Conservation (phyloP, 2,113 vertebrate genomes). For the Gopherus flavomarginatus region DNA sequence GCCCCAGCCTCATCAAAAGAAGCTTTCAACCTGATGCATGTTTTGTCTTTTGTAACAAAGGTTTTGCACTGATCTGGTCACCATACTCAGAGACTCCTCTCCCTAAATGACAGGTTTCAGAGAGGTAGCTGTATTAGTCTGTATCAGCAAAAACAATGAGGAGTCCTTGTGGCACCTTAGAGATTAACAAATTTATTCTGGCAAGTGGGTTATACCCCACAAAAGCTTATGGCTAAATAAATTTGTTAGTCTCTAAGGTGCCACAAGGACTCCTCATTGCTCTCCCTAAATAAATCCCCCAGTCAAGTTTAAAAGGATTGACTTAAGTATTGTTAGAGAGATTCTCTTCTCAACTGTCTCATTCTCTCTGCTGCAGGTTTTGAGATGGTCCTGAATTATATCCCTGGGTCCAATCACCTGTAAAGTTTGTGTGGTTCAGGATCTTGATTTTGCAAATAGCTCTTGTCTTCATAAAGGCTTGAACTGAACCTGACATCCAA, state of each 20-base stretch:
- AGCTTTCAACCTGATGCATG: background rate
- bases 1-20: background rate
- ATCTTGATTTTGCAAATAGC: background rate
- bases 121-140: no score
- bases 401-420: background rate
- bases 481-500: fast-evolving
- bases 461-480: background rate
- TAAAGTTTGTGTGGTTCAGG: background rate
- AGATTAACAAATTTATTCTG: no score
- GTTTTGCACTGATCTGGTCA: conserved; percentile 9
- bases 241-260: no score
- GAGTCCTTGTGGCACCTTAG: no score
- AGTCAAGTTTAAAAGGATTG: conserved; percentile 30
- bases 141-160: no score
- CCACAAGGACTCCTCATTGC: no score
- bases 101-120: background rate
- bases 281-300: background rate
- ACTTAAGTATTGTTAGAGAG: background rate
- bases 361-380: background rate
- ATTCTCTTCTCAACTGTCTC: background rate
- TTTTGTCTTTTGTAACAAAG: background rate
- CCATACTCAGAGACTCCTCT: background rate
- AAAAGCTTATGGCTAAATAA: no score
- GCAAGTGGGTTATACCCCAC: no score
- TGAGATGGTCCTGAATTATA: background rate